phyloP scores from a whole-genome alignment of 1,140 invertebrate species.

The Eumaeus atala region DNA sequence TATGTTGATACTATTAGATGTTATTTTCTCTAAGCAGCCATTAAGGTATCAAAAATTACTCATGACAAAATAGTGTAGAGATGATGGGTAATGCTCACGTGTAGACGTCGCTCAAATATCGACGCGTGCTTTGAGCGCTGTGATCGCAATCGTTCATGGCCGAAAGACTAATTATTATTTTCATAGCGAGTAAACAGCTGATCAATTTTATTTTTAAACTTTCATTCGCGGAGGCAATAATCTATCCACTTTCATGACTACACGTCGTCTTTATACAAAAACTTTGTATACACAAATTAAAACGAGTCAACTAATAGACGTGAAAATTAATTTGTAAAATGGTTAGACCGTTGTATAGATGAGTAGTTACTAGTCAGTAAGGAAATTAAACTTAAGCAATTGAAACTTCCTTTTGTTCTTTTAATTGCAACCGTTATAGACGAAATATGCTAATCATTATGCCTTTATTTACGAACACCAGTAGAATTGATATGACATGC shows the following conservation, averaged over 20 bases:
- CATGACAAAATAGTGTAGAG: constrained; percentile 54
- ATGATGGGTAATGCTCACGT: constrained; percentile 45
- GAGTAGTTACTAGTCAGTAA: constrained; percentile 47
- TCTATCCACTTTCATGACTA: constrained; percentile 13
- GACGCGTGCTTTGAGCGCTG: constrained; percentile 57
- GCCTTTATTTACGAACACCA: constrained; percentile 21
- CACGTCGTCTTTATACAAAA: constrained; percentile 8
- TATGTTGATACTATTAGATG: constrained; percentile 23
- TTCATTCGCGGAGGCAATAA: constrained; percentile 20
- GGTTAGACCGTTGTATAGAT: constrained; percentile 50
- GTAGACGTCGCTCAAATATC: constrained; percentile 62
- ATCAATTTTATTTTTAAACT: constrained; percentile 36
- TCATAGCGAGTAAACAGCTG: constrained; percentile 44
- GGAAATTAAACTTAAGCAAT: constrained; percentile 69
- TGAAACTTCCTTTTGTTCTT: constrained; percentile 68
- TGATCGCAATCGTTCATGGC: constrained; percentile 44
- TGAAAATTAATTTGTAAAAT: constrained; percentile 47
- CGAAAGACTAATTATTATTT: constrained; percentile 63
- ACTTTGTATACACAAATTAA: not conserved
- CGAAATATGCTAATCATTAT: constrained; percentile 64
- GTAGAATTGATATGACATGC: not conserved
- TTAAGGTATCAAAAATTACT: constrained; percentile 34
- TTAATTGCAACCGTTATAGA: constrained; percentile 67
- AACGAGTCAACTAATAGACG: constrained; percentile 15
- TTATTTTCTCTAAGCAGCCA: constrained; percentile 19